Base-by-base conservation (phyloP, 2,888 invertebrate genomes). In the Pyrocoelia pectoralis region DNA sequence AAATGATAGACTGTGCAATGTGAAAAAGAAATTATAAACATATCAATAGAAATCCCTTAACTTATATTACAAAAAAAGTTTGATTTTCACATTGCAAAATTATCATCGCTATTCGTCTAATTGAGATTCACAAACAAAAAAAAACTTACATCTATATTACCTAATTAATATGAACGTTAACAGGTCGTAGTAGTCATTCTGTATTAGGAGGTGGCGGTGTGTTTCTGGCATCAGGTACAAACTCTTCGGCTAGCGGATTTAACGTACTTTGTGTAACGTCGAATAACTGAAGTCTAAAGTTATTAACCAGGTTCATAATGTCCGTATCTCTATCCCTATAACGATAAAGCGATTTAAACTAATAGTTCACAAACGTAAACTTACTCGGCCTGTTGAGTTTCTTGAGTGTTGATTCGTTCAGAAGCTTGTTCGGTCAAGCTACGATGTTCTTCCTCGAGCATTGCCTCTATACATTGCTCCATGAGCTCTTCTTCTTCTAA, bases 401-500 rank as follows among this genome's bases (percentile, higher is more conserved):
- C 78, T 76, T 73, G 73, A 68, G 84, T 80, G 68, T 84, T 86
- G 1, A 86, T 76, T 71, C 86, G 83, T 29, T 69, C 68, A n/a
- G n/a, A n/a, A 49, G 72, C 70, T 56, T 72, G 74, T 72, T 92
- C 92, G 65, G 13, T 18, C 6, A 40, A 33, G 29, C 48, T 57
- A 9, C 41, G 19, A 14, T 73, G 74, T 72, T 92, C 92, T 72
- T 92, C 92, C 66, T 90, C 91, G 59, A 92, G 76, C 90, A 93
- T 93, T 2, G 92, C 93, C 74, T 93, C 92, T 71, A 93, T 87
- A 77, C 94, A 94, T 77, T 94, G 92, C 76, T 94, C 91, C 91
- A 94, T 93, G 10, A 94, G 79, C 9, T 93, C 94, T 74, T 94
- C 94, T 74, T 94, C 94, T 76, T 94, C 94, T 14, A 94, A 78